These are phyloP conservation scores for Bombus fervidus DNA, from an alignment of 1,140 invertebrate species.

Conservation along the genomic window DNA sequence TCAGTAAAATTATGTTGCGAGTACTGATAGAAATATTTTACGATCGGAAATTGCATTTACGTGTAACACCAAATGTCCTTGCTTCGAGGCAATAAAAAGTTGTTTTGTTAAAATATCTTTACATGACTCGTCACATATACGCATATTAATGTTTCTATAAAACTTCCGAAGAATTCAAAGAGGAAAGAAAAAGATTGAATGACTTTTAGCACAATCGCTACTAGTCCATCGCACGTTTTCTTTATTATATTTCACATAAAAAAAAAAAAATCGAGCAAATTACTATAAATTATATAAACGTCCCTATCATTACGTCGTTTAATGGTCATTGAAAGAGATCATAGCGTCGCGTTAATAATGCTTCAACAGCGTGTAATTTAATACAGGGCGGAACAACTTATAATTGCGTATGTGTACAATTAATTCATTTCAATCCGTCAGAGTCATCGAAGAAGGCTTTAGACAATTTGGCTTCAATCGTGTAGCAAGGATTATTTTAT, in stretches of 20 bases:
- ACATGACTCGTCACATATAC: neutral
- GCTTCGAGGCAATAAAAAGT: neutral
- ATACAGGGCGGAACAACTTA: neutral
- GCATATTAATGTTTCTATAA: neutral
- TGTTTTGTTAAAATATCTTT: neutral
- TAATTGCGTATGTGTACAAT: neutral
- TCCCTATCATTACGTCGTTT: neutral
- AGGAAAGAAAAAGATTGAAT: neutral
- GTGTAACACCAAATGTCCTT: neutral
- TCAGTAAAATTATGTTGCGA: neutral
- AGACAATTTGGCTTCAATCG: neutral
- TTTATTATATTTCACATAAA: neutral
- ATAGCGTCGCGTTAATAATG: neutral
- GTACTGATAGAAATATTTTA: neutral
- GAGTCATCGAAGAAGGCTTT: neutral
- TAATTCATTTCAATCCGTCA: neutral
- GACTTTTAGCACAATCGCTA: no score
- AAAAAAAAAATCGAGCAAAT: neutral
- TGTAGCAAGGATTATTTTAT: no score
- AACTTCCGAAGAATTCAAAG: neutral
- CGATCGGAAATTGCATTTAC: neutral
- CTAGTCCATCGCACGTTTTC: no score
- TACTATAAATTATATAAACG: conserved; percentile 7
- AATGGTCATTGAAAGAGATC: conserved; percentile 13
- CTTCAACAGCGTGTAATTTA: neutral